Evolutionary conservation across 2,888 invertebrate species (phyloP).

Genomic region (Lagria hirta): DNA sequence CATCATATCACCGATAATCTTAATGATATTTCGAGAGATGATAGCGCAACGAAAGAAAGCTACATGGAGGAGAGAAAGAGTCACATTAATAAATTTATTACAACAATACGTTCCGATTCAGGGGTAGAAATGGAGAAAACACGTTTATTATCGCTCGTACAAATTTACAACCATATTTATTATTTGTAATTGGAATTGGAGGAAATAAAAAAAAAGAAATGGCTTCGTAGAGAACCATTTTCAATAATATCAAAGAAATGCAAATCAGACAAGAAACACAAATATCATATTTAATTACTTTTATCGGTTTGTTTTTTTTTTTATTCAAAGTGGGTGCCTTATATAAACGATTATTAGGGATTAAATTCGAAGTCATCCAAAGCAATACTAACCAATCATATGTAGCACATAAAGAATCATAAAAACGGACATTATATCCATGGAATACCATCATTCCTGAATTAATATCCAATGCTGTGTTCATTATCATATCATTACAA

Average conservation of each 20-base stretch:
- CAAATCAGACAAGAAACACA: slow-evolving; percentile 45
- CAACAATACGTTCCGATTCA: slow-evolving; percentile 33
- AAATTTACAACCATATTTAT: too few species aligned
- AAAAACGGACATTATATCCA: slow-evolving; percentile 53
- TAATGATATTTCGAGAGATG: slow-evolving; percentile 43
- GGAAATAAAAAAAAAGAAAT: too few species aligned
- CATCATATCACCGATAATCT: slow-evolving; percentile 45
- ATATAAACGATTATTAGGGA: slow-evolving; percentile 33
- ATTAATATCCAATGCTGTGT: slow-evolving; percentile 49
- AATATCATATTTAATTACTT: slow-evolving; percentile 50
- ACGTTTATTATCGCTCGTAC: too few species aligned
- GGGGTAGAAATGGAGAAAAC: slow-evolving; percentile 11
- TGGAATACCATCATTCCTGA: slow-evolving; percentile 54
- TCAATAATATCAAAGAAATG: slow-evolving; percentile 33
- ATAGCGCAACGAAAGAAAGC: slow-evolving; percentile 17
- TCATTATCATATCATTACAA: slow-evolving; percentile 51
- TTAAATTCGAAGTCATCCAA: slow-evolving; percentile 35
- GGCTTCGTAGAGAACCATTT: slow-evolving; percentile 5
- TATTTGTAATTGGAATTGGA: too few species aligned
- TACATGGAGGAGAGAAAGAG: slow-evolving; percentile 26
- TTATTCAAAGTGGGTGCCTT: slow-evolving; percentile 10
- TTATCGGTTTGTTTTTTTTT: slow-evolving; percentile 34
- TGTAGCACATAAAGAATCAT: slow-evolving; percentile 56
- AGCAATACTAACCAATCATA: slow-evolving; percentile 55
- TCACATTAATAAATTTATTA: slow-evolving; percentile 47